A percentile compares a stretch with the other conserved stretches of the same genome.
Conservation (phyloP, 2,888 invertebrate genomes). For the Lasioglossum villosulum region DNA sequence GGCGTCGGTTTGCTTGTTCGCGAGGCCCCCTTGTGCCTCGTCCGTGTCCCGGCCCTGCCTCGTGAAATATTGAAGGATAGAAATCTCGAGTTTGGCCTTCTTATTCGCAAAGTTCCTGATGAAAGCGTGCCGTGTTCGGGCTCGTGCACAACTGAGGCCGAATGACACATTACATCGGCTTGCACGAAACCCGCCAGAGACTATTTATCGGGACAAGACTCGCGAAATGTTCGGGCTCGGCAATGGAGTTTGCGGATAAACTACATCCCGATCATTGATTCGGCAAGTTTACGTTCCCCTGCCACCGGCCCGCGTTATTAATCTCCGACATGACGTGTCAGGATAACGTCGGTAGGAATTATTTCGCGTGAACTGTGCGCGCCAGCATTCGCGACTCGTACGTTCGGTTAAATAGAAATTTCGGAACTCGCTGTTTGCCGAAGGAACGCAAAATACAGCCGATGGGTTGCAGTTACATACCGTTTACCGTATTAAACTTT, state of each 20-base stretch:
- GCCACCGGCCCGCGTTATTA: neutral
- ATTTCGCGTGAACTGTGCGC: conserved; percentile 3
- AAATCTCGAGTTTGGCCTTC: conserved; percentile 44
- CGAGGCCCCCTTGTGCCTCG: neutral
- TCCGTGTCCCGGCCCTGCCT: neutral
- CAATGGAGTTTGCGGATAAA: neutral
- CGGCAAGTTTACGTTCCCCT: neutral
- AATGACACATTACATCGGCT: conserved; percentile 8
- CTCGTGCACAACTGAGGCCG: neutral
- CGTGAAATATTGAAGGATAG: conserved; percentile 38
- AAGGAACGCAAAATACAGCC: conserved; percentile 29
- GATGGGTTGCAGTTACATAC: conserved; percentile 11
- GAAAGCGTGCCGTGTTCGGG: conserved; percentile 35
- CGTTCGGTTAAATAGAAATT: conserved; percentile 56
- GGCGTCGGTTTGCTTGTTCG: neutral
- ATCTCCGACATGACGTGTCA: conserved; percentile 8
- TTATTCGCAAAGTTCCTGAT: conserved; percentile 45
- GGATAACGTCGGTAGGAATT: conserved; percentile 10
- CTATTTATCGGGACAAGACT: conserved; percentile 26
- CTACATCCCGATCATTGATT: neutral
- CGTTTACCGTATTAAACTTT: conserved; percentile 61
- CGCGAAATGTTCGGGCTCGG: conserved; percentile 5
- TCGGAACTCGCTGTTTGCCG: conserved; percentile 34
- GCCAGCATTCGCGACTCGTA: neutral
- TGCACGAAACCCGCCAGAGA: neutral